These are phyloP conservation scores for Archilochus colubris DNA, from an alignment of 2,113 vertebrate genomes.

Conservation along the genomic window DNA sequence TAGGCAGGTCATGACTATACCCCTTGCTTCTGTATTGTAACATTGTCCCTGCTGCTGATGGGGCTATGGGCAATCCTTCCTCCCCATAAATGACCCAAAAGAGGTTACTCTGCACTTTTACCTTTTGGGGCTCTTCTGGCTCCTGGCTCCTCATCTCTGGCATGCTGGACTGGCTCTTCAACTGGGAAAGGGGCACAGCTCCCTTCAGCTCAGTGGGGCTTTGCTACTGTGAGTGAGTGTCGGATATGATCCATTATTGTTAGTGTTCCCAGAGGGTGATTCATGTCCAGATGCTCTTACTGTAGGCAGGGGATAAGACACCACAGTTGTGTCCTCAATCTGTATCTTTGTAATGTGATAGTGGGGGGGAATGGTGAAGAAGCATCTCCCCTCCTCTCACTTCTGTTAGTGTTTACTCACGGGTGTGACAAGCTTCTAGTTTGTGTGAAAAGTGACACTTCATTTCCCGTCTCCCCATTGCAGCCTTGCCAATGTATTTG, in stretches of 20 bases:
- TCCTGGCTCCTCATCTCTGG: neutral
- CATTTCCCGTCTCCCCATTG: neutral
- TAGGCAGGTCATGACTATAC: neutral
- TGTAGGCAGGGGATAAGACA: neutral
- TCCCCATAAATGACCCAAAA: neutral
- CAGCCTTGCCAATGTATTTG: neutral
- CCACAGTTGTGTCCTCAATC: neutral
- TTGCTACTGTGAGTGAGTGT: neutral
- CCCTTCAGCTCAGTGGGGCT: neutral
- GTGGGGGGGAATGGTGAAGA: neutral
- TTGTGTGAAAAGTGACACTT: constrained; percentile 16
- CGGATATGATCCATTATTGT: neutral
- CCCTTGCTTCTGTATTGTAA: neutral
- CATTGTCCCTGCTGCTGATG: neutral
- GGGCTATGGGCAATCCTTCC: neutral
- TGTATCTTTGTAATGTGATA: neutral
- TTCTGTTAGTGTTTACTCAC: constrained; percentile 6
- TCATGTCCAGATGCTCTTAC: neutral
- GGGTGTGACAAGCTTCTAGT: constrained; percentile 23
- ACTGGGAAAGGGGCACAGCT: neutral
- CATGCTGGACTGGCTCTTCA: neutral
- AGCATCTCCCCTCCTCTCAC: neutral
- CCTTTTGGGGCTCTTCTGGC: neutral
- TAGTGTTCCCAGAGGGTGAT: neutral
- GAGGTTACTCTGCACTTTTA: neutral